A percentile compares a stretch with the other conserved stretches of the same genome.
phyloP scores from a whole-genome alignment of 2,113 vertebrate genomes.

The Calonectris borealis region DNA sequence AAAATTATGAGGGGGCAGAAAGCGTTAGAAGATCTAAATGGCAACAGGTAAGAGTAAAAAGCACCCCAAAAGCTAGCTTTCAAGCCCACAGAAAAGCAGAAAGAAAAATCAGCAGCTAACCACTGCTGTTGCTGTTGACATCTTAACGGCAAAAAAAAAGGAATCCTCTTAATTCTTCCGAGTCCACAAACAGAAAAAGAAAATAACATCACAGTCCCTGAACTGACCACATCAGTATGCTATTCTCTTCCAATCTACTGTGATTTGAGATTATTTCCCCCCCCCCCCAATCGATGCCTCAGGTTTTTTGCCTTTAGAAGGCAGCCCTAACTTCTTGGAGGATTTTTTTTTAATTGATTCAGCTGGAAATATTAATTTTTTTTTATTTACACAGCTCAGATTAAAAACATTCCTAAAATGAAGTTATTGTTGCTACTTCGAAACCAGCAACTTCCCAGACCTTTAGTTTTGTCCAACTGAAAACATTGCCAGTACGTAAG shows the following conservation, averaged over 20 bases:
- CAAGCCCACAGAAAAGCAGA: neutral
- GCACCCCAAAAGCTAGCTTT: neutral
- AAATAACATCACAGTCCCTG: neutral
- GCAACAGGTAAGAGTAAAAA: constrained; percentile 7
- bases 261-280: neutral
- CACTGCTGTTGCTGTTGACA: neutral
- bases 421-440: neutral
- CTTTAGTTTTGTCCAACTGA: neutral
- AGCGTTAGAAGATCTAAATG: neutral
- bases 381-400: constrained; percentile 29
- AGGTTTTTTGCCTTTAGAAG: neutral
- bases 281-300: neutral
- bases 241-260: neutral
- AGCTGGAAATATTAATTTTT: constrained; percentile 7
- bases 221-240: neutral
- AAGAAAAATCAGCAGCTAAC: neutral
- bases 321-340: neutral
- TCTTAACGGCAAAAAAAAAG: neutral
- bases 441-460: neutral
- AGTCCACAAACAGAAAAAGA: neutral
- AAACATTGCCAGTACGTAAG: neutral
- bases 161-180: neutral
- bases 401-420: constrained; percentile 20
- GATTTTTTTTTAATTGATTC: neutral
- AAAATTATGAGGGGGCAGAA: constrained; percentile 45